Evolutionary conservation across 2,888 invertebrate genomes (phyloP), one percentile per base, ranked within the genome.

Genomic region (Acanthopleura granulata): DNA sequence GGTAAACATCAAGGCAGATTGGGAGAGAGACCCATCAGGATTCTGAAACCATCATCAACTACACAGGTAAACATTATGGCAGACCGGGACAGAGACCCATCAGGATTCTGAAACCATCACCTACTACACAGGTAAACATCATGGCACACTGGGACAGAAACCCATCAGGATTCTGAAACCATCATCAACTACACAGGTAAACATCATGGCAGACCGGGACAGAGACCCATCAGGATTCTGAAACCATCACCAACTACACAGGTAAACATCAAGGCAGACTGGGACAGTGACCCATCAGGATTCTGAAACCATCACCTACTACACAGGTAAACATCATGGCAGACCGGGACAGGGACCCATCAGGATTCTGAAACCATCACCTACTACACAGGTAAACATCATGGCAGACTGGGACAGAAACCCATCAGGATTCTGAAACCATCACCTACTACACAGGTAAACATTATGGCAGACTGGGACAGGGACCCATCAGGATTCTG

Each of bases 211-310:
- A 0, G 99, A 98, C 86, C 99, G 99, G 0, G 99, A 99, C 29
- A 99, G 91, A 0, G 98, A 98, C 0, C 99, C 99, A 90, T 99
- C 99, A 0, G 99, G 99, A 92, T 99, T 99, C 92, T 92, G 86
- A 18, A 78, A 74, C 15, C 40, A 70, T 18, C n/a, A 57, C 57
- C 18, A 22, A 57, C n/a, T n/a, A n/a, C n/a, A n/a, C n/a, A n/a
- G n/a, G n/a, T n/a, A n/a, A n/a, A n/a, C 97, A 99, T 99, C 97
- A 99, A 98, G 0, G 99, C 99, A 0, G 99, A 98, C 86, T 99
- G 99, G 0, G 99, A 99, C 29, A 99, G 91, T 0, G 98, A 98
- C 0, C 99, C 99, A 90, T 99, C 99, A 0, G 99, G 99, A 92
- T 99, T 99, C 92, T 92, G 86, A 18, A 78, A 74, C 15, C 40